A percentile compares a stretch with the other conserved stretches of the same genome.
These are phyloP conservation scores for Stigmatopora nigra DNA, from an alignment of 2,113 vertebrate genomes.

Conservation along the genomic window DNA sequence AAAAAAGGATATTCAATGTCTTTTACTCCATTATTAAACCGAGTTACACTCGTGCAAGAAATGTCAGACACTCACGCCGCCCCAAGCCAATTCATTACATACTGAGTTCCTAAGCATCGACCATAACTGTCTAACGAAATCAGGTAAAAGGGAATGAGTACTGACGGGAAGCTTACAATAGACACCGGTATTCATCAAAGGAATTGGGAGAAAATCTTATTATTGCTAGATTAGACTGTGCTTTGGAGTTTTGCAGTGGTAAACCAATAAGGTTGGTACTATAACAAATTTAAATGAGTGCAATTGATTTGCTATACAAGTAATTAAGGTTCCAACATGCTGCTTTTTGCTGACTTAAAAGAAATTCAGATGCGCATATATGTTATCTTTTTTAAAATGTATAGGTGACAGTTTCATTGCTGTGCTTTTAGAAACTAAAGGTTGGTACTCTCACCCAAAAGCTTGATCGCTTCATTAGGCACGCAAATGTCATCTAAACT, in stretches of 20 bases:
- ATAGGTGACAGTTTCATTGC: neutral
- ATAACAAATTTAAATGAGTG: too few species aligned
- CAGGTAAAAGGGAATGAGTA: neutral
- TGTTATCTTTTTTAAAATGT: neutral
- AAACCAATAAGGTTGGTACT: too few species aligned
- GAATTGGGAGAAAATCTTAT: neutral
- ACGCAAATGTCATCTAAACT: neutral
- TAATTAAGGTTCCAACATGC: too few species aligned
- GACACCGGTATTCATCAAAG: neutral
- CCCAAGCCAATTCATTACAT: neutral
- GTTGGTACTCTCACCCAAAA: neutral
- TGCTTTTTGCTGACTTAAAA: too few species aligned
- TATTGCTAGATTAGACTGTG: too few species aligned
- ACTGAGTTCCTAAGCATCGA: neutral
- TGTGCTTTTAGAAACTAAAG: neutral
- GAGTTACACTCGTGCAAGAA: neutral
- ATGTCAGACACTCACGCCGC: neutral
- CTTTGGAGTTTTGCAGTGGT: too few species aligned
- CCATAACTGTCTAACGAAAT: constrained; percentile 1
- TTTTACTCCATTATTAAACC: constrained; percentile 1
- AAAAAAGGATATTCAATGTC: constrained; percentile 1
- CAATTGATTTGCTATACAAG: too few species aligned
- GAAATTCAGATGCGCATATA: too few species aligned
- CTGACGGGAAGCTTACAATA: neutral
- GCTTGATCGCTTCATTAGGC: neutral